Base-by-base conservation (phyloP, 1,140 invertebrate species). In the Pinna nobilis region DNA sequence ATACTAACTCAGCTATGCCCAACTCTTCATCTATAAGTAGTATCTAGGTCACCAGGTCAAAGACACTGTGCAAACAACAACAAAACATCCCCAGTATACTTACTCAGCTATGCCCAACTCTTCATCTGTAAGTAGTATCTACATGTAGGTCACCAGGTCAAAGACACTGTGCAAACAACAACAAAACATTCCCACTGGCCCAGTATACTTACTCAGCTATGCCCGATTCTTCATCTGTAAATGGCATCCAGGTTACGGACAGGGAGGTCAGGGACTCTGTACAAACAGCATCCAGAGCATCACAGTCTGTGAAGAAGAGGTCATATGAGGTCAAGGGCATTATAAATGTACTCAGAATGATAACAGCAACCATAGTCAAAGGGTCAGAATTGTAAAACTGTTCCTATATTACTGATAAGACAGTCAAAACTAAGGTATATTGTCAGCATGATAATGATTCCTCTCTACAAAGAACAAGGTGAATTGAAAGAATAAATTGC, bases 21-120 rank as follows among this genome's bases (percentile, higher is more conserved):
- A 77, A 81, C 65, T 82, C 79, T 25, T 65, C 33, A 59, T 82
- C 81, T 18, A 33, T 61, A 51, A 82, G 81, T 47, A 71, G 55
- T 49, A 57, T 39, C 80, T 77, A 82, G 28, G 80, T 70, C 33
- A 77, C 72, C 0, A 53, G n/a, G 74, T 75, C 25, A 82, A 20
- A 11, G 77, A 72, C 25, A 77, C 72, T 13, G 74, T 71, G 53
- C 80, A 82, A 13, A 68, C 61, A 9, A 75, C 74, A n/a, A n/a
- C n/a, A n/a, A n/a, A n/a, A n/a, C n/a, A n/a, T n/a, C n/a, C n/a
- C n/a, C n/a, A 44, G n/a, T n/a, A 44, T 32, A 76, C 71, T 35
- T 70, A 82, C 80, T 64, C 60, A 20, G 32, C 39, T 33, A 82
- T 77, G 5, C 51, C 59, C n/a, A 76, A 81, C 64, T 82, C 78